Conservation (phyloP, 92 coral and sea anemone genomes). For the Parazoanthus swiftii region DNA sequence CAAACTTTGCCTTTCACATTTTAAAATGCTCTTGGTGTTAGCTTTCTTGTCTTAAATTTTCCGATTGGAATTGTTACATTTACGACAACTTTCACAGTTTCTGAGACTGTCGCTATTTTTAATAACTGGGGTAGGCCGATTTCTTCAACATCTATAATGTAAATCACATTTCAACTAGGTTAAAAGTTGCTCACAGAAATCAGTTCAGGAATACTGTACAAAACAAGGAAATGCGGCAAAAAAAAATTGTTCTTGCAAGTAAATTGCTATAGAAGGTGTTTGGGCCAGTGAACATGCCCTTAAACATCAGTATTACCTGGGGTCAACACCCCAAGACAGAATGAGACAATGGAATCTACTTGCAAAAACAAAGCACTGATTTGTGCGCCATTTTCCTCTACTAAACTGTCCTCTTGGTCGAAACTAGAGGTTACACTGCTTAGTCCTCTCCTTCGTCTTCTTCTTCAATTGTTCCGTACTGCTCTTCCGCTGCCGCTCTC, state of each 20-base stretch:
- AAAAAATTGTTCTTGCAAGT: neutral
- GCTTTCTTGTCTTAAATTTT: neutral
- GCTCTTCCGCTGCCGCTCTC: constrained; percentile 20
- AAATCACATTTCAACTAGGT: too few species aligned
- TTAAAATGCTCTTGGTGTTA: neutral
- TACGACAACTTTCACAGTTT: neutral
- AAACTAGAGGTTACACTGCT: neutral
- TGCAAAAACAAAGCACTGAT: neutral
- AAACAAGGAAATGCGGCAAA: neutral
- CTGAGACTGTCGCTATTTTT: too few species aligned
- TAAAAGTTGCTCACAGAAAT: too few species aligned
- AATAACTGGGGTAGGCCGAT: neutral
- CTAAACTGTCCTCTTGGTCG: neutral
- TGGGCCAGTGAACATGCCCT: neutral
- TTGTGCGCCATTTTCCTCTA: neutral
- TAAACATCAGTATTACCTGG: too few species aligned
- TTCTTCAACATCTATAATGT: neutral
- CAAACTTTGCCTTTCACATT: neutral
- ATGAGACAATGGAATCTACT: neutral
- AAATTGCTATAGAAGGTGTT: neutral
- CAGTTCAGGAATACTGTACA: neutral
- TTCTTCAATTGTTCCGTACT: neutral
- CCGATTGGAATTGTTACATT: neutral
- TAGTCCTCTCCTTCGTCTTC: constrained; percentile 12
- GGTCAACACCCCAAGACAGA: too few species aligned